Evolutionary conservation across 2,888 invertebrate genomes (phyloP), one percentile per base, ranked within the genome.

Genomic region (Dione juno): DNA sequence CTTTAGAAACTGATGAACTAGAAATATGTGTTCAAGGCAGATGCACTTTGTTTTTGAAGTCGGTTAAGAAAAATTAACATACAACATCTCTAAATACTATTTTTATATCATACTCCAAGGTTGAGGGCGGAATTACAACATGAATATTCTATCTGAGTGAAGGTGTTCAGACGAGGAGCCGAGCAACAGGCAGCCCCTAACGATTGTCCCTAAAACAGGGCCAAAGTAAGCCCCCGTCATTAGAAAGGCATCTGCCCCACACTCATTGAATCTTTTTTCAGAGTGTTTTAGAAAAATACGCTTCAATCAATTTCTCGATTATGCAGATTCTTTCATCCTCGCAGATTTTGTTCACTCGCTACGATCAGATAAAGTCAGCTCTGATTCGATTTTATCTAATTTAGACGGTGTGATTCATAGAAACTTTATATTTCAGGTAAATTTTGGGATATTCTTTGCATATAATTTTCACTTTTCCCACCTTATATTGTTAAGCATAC

Each of bases 301-400:
- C 88, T 86, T 85, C 91, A 91, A 92, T 91, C 91, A 90, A 91
- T 90, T 87, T 88, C 85, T 86, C 89, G 90, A 90, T 90, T 89
- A 92, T 91, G 90, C 84, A 91, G 90, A 84, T 82, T 70, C 75
- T 65, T 78, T 80, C 81, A 83, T 83, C 87, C 82, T 82, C 84
- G 82, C 80, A 78, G 82, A 84, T 84, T 83, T 82, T 77, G 76
- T 79, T 78, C 67, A 76, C 77, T 79, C 78, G 81, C 79, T 79
- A 79, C 81, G 81, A 87, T 84, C 82, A 83, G 85, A 83, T 82
- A 79, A 84, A 82, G 81, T 82, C 79, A 78, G 78, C 80, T 84
- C 83, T 84, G 81, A 86, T 86, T 84, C 79, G 79, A 78, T 81
- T 82, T 81, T 78, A 16, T 78, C 82, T 81, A 80, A 84, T 84